Evolutionary conservation across 2,113 vertebrate species (phyloP).

Genomic region (Motacilla tschutschensis): DNA sequence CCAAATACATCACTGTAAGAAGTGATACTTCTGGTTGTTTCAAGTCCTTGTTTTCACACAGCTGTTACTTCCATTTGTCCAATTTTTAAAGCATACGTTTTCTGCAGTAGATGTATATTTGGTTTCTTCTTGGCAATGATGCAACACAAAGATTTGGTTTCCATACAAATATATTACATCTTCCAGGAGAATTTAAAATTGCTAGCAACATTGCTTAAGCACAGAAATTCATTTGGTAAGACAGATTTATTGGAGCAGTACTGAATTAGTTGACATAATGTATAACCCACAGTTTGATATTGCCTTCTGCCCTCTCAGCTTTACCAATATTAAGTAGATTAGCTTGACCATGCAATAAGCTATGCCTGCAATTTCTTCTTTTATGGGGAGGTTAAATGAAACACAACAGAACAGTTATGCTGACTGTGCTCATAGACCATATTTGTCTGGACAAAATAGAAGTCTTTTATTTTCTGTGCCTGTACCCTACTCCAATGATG

Average conservation of each 20-base stretch:
- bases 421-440: neutral
- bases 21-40: neutral
- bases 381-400: neutral
- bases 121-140: neutral
- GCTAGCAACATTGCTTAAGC: neutral
- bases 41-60: neutral
- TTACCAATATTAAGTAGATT: conserved; percentile 15
- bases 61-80: neutral
- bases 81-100: neutral
- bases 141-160: neutral
- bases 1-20: neutral
- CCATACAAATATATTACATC: neutral
- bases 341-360: neutral
- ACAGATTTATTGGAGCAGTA: neutral
- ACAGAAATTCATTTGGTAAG: neutral
- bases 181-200: neutral
- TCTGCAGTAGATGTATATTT: neutral
- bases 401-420: neutral
- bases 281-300: neutral
- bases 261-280: neutral
- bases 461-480: neutral
- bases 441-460: neutral
- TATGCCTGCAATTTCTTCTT: conserved; percentile 2
- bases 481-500: neutral
- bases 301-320: neutral